A percentile compares a stretch with the other conserved stretches of the same genome.
phyloP scores from a whole-genome alignment of 2,113 vertebrate genomes.

The Plecturocebus donacophilus region DNA sequence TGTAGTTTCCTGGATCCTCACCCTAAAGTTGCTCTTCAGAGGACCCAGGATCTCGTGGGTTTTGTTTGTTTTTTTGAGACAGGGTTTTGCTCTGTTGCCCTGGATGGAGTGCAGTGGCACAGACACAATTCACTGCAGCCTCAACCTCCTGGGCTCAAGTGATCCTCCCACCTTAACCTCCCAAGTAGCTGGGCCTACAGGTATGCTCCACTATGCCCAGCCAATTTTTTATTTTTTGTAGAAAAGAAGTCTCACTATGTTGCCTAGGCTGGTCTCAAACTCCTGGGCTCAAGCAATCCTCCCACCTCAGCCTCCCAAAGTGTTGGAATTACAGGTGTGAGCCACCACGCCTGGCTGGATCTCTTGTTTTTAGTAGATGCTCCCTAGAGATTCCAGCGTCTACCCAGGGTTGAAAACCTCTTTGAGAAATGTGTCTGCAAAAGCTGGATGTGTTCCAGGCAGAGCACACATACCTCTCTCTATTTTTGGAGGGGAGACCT shows the following conservation, averaged over 20 bases:
- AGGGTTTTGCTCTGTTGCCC: too few species aligned
- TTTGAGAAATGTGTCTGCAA: not conserved
- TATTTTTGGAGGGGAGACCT: not conserved
- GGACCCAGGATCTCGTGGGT: not conserved
- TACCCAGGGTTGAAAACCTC: not conserved
- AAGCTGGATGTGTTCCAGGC: not conserved
- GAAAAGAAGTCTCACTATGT: too few species aligned
- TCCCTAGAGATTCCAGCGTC: not conserved
- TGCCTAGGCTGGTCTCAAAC: too few species aligned
- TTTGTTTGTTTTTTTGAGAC: not conserved
- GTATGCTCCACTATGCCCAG: too few species aligned
- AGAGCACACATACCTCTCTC: not conserved
- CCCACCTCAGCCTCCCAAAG: not conserved
- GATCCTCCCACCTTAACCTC: too few species aligned
- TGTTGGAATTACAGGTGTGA: not conserved
- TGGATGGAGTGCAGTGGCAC: too few species aligned
- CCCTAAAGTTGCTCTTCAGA: not conserved
- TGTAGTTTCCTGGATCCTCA: not conserved
- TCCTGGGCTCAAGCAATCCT: too few species aligned
- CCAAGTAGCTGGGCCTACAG: too few species aligned
- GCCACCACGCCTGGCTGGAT: not conserved
- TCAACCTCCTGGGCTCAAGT: too few species aligned
- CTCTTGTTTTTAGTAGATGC: not conserved
- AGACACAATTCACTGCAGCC: too few species aligned
- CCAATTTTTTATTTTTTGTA: too few species aligned